phyloP scores from a whole-genome alignment of 2,888 invertebrate species.

The Oligia strigilis region DNA sequence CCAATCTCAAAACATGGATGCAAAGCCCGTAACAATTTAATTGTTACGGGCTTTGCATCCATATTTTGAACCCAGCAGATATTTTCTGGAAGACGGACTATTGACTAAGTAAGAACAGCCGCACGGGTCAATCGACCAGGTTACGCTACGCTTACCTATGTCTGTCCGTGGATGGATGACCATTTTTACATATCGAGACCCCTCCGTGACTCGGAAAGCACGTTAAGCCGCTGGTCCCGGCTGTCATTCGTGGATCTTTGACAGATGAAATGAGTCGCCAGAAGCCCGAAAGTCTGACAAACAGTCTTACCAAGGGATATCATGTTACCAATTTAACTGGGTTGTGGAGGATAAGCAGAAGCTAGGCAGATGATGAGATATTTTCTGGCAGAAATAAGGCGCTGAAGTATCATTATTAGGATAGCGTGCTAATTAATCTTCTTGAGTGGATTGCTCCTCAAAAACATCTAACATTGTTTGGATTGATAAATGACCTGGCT shows the following conservation, averaged over 20 bases:
- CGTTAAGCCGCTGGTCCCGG: no score
- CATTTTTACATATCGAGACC: neutral
- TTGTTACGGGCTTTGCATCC: neutral
- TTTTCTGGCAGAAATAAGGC: neutral
- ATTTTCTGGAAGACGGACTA: neutral
- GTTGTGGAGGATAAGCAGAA: neutral
- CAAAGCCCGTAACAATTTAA: neutral
- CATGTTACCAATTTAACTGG: neutral
- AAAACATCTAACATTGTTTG: neutral
- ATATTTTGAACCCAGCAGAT: neutral
- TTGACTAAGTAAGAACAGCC: no score
- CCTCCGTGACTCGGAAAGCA: no score
- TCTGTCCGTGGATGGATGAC: neutral
- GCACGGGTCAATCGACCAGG: no score
- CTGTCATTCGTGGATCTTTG: no score
- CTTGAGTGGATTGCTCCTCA: neutral
- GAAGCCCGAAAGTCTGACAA: neutral
- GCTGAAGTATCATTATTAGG: no score
- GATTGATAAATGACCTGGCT: neutral
- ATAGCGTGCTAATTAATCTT: neutral
- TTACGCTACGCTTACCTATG: neutral
- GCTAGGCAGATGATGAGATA: neutral
- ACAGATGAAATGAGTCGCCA: neutral
- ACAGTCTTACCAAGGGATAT: neutral
- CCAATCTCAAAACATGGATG: no score